Conservation (phyloP, 2,888 invertebrate species). For the Leptopilina syphax region DNA sequence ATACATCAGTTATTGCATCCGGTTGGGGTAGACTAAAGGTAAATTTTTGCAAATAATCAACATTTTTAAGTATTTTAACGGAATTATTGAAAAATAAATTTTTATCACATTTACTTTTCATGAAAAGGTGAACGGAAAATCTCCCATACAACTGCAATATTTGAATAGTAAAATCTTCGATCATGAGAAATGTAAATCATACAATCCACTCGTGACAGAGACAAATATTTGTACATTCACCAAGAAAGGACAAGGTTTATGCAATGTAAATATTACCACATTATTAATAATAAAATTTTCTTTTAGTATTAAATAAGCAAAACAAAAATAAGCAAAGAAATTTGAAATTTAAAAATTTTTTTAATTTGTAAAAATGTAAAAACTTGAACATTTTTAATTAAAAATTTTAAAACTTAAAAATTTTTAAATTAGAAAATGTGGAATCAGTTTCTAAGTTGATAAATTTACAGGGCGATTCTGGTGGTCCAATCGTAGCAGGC, state of each 20-base stretch:
- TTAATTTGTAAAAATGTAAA: too few relatives aligned
- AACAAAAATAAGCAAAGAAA: too few relatives aligned
- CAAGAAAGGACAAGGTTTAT: slow-evolving; percentile 1
- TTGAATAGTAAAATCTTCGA: slow-evolving; percentile 7
- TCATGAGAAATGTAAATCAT: background rate
- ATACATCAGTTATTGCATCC: slow-evolving; percentile 69
- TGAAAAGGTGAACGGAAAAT: background rate
- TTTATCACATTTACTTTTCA: background rate
- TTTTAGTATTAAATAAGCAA: too few relatives aligned
- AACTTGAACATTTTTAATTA: too few relatives aligned
- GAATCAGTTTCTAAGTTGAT: background rate
- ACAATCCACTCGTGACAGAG: background rate
- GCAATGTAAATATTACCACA: background rate
- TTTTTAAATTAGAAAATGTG: too few relatives aligned
- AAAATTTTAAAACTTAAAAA: too few relatives aligned
- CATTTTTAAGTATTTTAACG: background rate
- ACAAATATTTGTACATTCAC: slow-evolving; percentile 36
- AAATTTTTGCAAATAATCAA: slow-evolving; percentile 45
- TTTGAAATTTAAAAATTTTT: too few relatives aligned
- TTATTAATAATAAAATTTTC: too few relatives aligned
- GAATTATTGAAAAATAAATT: background rate
- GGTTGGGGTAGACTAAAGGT: slow-evolving; percentile 74
- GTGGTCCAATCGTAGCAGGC: slow-evolving; percentile 24
- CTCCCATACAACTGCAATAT: background rate
- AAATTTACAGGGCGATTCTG: slow-evolving; percentile 36